Evolutionary conservation across 2,888 invertebrate species (phyloP).

Genomic region (Catocala sponsa): DNA sequence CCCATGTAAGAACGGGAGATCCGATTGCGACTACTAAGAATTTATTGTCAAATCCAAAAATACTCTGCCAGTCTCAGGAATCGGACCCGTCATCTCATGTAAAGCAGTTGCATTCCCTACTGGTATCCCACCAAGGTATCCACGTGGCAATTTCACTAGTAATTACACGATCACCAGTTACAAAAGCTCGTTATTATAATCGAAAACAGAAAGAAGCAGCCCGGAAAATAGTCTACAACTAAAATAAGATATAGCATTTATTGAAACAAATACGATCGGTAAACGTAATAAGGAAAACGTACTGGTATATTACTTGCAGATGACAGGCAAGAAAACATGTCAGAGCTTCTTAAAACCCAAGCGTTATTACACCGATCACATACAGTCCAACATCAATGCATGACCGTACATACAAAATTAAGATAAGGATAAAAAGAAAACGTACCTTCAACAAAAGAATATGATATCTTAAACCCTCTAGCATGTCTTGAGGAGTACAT

Average conservation of each 20-base stretch:
- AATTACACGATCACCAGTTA: too few species aligned
- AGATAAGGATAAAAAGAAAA: slow-evolving; percentile 47
- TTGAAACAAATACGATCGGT: not conserved
- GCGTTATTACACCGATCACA: slow-evolving; percentile 16
- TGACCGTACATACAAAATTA: slow-evolving; percentile 45
- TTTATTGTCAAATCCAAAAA: too few species aligned
- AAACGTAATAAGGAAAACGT: slow-evolving; percentile 8
- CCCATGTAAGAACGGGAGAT: too few species aligned
- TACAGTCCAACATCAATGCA: slow-evolving; percentile 23
- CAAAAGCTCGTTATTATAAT: too few species aligned
- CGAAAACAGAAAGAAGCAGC: too few species aligned
- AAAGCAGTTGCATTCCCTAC: too few species aligned
- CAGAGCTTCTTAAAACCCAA: slow-evolving; percentile 10
- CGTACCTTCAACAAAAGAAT: slow-evolving; percentile 96
- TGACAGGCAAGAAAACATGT: slow-evolving; percentile 11
- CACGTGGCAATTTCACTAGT: too few species aligned
- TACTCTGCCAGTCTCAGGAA: too few species aligned
- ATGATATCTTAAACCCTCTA: slow-evolving; percentile 95
- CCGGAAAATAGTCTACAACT: not conserved
- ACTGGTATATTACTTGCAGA: slow-evolving; percentile 3
- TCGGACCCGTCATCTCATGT: too few species aligned
- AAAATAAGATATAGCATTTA: slow-evolving; percentile 1
- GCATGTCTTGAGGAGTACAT: slow-evolving; percentile 92
- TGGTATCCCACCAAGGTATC: too few species aligned
- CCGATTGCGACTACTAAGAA: too few species aligned